Base-by-base conservation (phyloP, 1,140 invertebrate genomes). In the Hycleus phaleratus region DNA sequence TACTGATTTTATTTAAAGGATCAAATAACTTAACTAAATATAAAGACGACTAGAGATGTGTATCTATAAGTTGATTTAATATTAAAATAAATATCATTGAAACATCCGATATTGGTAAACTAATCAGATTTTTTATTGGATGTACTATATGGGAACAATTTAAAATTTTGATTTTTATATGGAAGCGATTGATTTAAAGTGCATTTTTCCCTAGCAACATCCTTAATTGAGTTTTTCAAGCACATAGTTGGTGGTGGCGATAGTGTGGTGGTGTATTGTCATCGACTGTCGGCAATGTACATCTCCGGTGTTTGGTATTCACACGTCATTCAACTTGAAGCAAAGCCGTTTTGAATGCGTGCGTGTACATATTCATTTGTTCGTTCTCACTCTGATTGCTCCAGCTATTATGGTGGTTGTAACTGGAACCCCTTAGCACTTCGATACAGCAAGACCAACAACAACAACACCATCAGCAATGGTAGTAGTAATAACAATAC, bases 321-420 rank as follows among this genome's bases (percentile, higher is more conserved):
- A 59, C 49, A 53, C 51, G 58, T 59, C 58, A 59, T 50, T 59
- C 58, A 59, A 42, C 42, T 45, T 46, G 42, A 42, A 46, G 51
- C 26, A 52, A 46, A 49, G 47, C 50, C 58, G 49, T 26, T 52
- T 47, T 58, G 43, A 58, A 58, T 58, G 49, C 45, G 49, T 50
- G 58, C 58, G 58, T 59, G 51, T 59, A 59, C 58, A 59, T 59
- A 59, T 59, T 59, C 58, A 59, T 59, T 59, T 59, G 58, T 59
- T 59, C 58, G 47, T 59, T 59, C 58, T 54, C 58, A 51, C 50
- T 59, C 58, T 46, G 49, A 32, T 50, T 50, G 46, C 51, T 46
- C 32, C 51, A 45, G 40, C 51, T 45, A 53, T 53, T 53, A 45
- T 53, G 51, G 51, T 46, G 51, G 51, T 59, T 59, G 58, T 59